A percentile compares a stretch with the other conserved stretches of the same genome.
These are phyloP conservation scores for Silurus meridionalis DNA, from an alignment of 2,113 vertebrate species.

Conservation along the genomic window DNA sequence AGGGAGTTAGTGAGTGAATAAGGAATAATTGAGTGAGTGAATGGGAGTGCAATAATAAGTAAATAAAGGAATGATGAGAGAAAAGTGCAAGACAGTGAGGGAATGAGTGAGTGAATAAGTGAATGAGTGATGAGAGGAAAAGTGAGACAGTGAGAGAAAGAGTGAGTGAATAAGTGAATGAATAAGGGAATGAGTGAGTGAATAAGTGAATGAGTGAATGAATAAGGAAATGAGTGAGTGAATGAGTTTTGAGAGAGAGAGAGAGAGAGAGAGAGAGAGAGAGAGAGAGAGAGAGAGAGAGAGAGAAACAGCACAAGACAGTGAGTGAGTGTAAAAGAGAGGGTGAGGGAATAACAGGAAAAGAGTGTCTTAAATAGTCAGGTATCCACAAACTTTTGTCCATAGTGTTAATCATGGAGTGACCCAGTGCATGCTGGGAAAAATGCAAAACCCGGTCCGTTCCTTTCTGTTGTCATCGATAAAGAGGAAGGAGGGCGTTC, in stretches of 20 bases:
- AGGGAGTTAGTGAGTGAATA: too few relatives aligned
- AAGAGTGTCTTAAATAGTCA: neutral
- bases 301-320: neutral
- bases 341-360: neutral
- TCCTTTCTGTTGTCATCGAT: slow-evolving; percentile 11
- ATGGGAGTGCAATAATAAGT: too few relatives aligned
- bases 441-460: slow-evolving; percentile 43
- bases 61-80: too few relatives aligned
- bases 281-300: neutral
- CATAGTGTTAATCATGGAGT: neutral
- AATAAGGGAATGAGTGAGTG: too few relatives aligned
- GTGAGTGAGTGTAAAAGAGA: neutral
- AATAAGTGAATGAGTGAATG: too few relatives aligned
- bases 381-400: too few relatives aligned
- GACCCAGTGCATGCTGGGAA: slow-evolving; percentile 16
- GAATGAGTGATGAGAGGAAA: neutral
- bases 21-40: neutral
- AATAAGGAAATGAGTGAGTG: neutral
- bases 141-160: too few relatives aligned
- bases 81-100: too few relatives aligned
- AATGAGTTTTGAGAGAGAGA: neutral
- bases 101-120: too few relatives aligned
- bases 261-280: neutral
- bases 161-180: too few relatives aligned
- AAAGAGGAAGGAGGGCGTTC: slow-evolving; percentile 48